These are phyloP conservation scores for Philotrypesis tridentata DNA, from an alignment of 1,140 invertebrate genomes.

Conservation along the genomic window DNA sequence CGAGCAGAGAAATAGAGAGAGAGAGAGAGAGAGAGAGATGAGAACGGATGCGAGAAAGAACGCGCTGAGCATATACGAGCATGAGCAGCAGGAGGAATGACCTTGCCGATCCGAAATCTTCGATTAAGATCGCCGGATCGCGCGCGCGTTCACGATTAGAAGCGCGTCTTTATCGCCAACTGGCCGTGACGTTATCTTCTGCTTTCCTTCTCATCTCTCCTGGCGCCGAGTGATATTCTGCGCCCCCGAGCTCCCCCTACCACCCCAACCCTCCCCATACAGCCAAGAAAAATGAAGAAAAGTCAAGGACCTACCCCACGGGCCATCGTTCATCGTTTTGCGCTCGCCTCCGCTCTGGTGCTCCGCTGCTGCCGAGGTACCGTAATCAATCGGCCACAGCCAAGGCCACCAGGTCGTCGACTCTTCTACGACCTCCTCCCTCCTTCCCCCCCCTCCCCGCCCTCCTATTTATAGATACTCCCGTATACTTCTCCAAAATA, in stretches of 20 bases:
- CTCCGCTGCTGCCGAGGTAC: background rate
- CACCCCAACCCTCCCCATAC: too few species aligned
- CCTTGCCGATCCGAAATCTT: background rate
- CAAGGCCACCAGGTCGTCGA: constrained; percentile 20
- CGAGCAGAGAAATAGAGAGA: too few species aligned
- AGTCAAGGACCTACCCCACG: constrained; percentile 67
- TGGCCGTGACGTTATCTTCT: background rate
- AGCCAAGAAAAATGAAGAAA: constrained; percentile 65
- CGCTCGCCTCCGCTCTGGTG: constrained; percentile 16
- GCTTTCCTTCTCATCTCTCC: background rate
- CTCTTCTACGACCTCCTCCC: too few species aligned
- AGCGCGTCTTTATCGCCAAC: constrained; percentile 9
- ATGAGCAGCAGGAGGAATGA: background rate
- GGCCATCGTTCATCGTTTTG: constrained; percentile 63
- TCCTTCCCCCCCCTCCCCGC: too few species aligned
- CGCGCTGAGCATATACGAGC: too few species aligned
- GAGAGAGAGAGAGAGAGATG: too few species aligned
- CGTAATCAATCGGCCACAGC: background rate
- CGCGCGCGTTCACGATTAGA: background rate
- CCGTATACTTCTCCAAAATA: background rate
- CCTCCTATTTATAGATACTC: background rate
- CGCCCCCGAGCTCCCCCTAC: background rate
- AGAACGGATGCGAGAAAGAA: too few species aligned
- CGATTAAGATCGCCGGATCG: background rate
- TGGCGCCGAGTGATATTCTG: too few species aligned